Evolutionary conservation across 2,113 vertebrate genomes (phyloP), one percentile per base, ranked within the genome.

Genomic region (Chloropsis cyanopogon): DNA sequence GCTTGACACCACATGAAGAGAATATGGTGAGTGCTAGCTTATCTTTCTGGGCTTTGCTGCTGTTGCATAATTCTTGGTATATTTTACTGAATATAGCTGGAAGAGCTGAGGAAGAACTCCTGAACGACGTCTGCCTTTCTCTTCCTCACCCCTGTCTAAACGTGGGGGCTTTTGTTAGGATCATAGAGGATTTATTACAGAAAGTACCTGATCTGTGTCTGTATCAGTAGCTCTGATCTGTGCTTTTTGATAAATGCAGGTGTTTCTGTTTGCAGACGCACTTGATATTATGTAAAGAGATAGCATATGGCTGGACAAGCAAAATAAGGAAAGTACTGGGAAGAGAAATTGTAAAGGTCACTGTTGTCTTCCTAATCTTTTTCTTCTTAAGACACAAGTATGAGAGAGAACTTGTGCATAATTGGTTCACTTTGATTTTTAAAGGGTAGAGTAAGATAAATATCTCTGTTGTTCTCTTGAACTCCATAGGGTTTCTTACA

Each of bases 361-460:
- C 39, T 90, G 21, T 93, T 20, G 28, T 90, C 77, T 79, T 49
- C n/a, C 47, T 95, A 33, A 77, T 96, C 39, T 82, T 83, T 85
- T 80, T 70, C 63, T 88, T 93, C 25, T 68, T 84, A 57, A 84
- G 73, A 93, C 37, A 31, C 85, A 64, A 88, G 31, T 53, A 65
- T 80, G 79, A 92, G 66, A 82, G 85, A 60, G 82, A 85, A 82
- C 53, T 90, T 79, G 41, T 21, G 41, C 76, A 28, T 95, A 94
- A 93, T 91, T 96, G 78, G 33, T 89, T 89, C 80, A 19, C 87
- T 94, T 94, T 94, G 92, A 94, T 93, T 96, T 92, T 90, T 80
- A 76, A 92, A 96, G 95, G 90, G 66, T 90, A 82, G 57, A 61
- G 12, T 41, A 37, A 80, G 93, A 94, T 94, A 92, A 93, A 59